phyloP scores from a whole-genome alignment of 2,888 invertebrate species.

The Melolontha melolontha region DNA sequence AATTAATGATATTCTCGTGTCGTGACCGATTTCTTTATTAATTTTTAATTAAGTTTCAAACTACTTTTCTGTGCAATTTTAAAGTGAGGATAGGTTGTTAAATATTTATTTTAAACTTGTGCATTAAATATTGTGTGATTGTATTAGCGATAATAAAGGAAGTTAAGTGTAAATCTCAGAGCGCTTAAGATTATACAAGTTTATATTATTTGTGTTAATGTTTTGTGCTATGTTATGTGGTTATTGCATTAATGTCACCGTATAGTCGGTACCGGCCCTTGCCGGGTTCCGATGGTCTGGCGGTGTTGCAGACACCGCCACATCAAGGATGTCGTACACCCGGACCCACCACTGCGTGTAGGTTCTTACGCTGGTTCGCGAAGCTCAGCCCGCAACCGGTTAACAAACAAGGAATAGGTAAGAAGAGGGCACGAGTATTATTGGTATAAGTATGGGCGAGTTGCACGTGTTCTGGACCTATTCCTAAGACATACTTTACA shows the following conservation, averaged over 20 bases:
- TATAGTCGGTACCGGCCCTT: conserved; percentile 65
- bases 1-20: too few relatives aligned
- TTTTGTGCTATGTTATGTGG: conserved; percentile 37
- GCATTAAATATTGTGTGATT: too few relatives aligned
- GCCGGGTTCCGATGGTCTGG: conserved; percentile 61
- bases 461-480: too few relatives aligned
- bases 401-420: conserved; percentile 66
- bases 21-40: too few relatives aligned
- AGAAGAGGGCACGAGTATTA: conserved; percentile 15
- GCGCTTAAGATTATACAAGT: not conserved
- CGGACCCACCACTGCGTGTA: conserved; percentile 65
- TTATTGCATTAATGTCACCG: conserved; percentile 61
- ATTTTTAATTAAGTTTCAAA: too few relatives aligned
- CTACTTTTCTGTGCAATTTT: too few relatives aligned
- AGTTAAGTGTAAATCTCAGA: not conserved
- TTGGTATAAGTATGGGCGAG: not conserved
- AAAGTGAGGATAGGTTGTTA: not conserved
- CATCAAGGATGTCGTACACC: conserved; percentile 51
- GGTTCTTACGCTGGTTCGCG: conserved; percentile 69
- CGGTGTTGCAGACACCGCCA: conserved; percentile 51
- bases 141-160: too few relatives aligned
- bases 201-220: conserved; percentile 8
- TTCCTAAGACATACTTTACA: too few relatives aligned
- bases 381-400: conserved; percentile 68
- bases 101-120: too few relatives aligned